Percentiles rank a stretch among this genome's conserved stretches.
Evolutionary conservation across 2,797 vertebrate species (phyloP).

Genomic region (Tokudaia tokunoshimensis): DNA sequence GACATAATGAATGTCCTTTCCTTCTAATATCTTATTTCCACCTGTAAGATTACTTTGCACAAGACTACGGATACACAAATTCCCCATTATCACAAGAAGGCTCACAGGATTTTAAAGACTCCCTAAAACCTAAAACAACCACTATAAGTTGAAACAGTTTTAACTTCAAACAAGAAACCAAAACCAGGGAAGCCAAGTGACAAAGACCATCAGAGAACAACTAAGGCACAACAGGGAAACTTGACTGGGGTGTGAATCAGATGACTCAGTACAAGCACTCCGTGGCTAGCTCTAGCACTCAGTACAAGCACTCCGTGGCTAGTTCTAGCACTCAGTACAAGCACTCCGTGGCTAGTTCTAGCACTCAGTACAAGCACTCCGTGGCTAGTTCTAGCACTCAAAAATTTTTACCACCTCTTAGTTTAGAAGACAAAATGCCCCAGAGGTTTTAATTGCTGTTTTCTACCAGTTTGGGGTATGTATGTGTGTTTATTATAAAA

Average conservation of each 20-base stretch:
- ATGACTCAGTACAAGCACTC: neutral
- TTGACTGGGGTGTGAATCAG: neutral
- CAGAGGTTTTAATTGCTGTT: neutral
- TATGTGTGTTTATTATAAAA: neutral
- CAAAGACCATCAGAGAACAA: neutral
- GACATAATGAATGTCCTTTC: neutral
- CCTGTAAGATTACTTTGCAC: neutral
- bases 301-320: neutral
- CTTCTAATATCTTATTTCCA: neutral
- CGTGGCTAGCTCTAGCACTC: neutral
- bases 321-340: neutral
- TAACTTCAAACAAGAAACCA: neutral
- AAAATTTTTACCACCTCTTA: neutral
- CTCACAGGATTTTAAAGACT: neutral
- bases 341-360: neutral
- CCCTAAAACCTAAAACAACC: neutral
- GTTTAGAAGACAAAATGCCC: neutral
- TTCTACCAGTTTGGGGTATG: neutral
- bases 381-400: neutral
- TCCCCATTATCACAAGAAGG: neutral
- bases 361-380: neutral
- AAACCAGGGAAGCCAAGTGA: neutral
- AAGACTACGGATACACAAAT: conserved; percentile 34
- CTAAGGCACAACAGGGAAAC: neutral
- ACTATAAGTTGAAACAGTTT: neutral